Conservation (phyloP, 2,888 invertebrate genomes). For the Microplitis manilae region DNA sequence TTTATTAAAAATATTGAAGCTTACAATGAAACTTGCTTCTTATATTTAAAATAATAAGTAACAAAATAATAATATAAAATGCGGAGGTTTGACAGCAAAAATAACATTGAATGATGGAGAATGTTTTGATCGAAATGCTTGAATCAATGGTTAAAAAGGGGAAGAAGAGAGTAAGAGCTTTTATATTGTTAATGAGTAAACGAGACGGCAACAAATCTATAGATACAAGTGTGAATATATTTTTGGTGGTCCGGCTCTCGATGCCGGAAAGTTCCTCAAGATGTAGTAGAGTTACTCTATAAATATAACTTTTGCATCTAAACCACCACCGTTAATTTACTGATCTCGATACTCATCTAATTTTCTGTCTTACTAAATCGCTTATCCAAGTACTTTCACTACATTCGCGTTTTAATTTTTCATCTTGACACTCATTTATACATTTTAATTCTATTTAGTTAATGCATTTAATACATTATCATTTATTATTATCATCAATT, state of each 20-base stretch:
- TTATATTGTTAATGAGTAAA: not conserved
- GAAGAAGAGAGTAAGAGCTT: not conserved
- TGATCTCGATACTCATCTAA: slow-evolving; percentile 25
- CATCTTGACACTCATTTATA: slow-evolving; percentile 5
- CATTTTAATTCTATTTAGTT: not conserved
- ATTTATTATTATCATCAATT: not conserved
- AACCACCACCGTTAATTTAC: slow-evolving; percentile 51
- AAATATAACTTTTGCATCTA: slow-evolving; percentile 68
- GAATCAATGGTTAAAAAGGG: not conserved
- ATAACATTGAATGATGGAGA: not conserved
- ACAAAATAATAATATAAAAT: not conserved
- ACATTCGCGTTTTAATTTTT: slow-evolving; percentile 10
- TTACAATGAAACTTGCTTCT: not conserved
- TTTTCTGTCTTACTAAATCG: not conserved
- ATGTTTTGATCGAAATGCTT: not conserved
- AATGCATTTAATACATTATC: not conserved
- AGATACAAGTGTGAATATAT: slow-evolving; percentile 60
- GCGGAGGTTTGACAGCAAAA: not conserved
- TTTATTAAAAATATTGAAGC: not conserved
- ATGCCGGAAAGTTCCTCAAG: slow-evolving; percentile 62
- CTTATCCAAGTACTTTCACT: slow-evolving; percentile 3
- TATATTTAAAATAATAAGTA: not conserved
- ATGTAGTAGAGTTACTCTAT: slow-evolving; percentile 59
- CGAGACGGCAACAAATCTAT: not conserved
- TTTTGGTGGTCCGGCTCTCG: slow-evolving; percentile 62